phyloP scores from a whole-genome alignment of 2,113 vertebrate genomes.

The Coreoperca whiteheadi region DNA sequence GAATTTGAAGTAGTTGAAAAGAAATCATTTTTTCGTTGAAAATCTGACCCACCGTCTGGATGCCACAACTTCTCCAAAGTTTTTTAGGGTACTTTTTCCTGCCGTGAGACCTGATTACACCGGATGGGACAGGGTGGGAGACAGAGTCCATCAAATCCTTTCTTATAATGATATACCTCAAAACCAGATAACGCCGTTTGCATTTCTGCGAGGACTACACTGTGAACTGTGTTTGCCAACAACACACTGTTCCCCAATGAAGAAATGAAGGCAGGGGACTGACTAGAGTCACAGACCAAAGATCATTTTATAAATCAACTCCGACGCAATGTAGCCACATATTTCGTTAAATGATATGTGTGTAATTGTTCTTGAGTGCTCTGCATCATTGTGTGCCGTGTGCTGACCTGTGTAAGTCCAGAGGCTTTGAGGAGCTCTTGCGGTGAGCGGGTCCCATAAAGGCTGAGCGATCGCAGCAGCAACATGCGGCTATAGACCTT shows the following conservation, averaged over 20 bases:
- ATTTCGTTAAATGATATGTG: neutral
- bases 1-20: neutral
- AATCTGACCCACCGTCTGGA: no score
- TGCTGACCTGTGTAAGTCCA: conserved; percentile 92
- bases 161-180: neutral
- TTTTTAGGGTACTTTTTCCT: neutral
- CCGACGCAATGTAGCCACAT: neutral
- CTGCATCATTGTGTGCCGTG: neutral
- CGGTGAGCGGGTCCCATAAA: conserved; percentile 92
- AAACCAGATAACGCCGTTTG: no score
- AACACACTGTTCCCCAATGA: no score
- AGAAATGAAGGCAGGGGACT: no score
- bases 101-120: no score
- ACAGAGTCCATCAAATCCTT: neutral
- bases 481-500: conserved; percentile 94
- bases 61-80: no score
- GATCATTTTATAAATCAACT: neutral
- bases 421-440: conserved; percentile 96
- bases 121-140: no score
- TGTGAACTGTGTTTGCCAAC: no score
- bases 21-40: no score
- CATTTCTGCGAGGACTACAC: no score
- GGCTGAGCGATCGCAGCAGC: conserved; percentile 90
- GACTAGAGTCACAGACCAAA: no score
- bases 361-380: neutral